Conservation (phyloP, 2,888 invertebrate genomes). For the Nasonovia ribisnigri region DNA sequence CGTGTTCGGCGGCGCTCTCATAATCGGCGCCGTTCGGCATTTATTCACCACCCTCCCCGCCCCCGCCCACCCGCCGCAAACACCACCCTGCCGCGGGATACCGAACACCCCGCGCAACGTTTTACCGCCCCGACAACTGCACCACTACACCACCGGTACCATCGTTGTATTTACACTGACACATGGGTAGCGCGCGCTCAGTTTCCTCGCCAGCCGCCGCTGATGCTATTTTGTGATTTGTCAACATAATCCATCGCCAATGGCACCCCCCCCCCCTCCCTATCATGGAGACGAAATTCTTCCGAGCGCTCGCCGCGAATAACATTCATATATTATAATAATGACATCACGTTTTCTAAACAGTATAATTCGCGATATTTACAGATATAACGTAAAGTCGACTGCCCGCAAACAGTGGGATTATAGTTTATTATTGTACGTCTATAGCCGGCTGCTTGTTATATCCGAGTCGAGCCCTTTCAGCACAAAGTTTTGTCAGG, state of each 20-base stretch:
- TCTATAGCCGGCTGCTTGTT: no score
- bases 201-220: neutral
- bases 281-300: conserved; percentile 14
- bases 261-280: neutral
- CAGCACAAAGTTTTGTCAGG: no score
- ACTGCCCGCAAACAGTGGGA: neutral
- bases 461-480: no score
- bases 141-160: neutral
- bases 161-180: conserved; percentile 41
- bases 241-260: conserved; percentile 53
- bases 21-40: conserved; percentile 59
- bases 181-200: conserved; percentile 28
- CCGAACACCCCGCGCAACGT: neutral
- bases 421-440: no score
- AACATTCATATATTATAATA: neutral
- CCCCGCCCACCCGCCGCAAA: neutral
- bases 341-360: neutral
- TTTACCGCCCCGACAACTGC: neutral
- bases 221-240: conserved; percentile 64
- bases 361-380: neutral
- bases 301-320: neutral
- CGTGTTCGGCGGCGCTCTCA: conserved; percentile 47
- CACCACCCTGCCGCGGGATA: neutral
- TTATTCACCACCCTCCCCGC: conserved; percentile 29
- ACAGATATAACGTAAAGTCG: neutral